Conservation (phyloP, 2,113 vertebrate genomes). For the Hippolais icterina region DNA sequence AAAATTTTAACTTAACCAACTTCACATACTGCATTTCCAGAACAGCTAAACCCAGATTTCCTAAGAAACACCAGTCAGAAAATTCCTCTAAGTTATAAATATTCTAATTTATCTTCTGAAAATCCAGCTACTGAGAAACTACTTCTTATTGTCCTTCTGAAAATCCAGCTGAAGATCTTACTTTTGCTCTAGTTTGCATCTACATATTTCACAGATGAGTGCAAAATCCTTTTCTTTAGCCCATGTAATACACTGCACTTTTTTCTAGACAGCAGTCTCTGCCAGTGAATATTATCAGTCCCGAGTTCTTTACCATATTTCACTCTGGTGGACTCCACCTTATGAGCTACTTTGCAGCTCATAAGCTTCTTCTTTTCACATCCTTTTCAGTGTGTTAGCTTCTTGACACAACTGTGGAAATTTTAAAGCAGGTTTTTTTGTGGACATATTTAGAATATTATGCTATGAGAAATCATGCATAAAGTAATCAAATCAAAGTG, state of each 20-base stretch:
- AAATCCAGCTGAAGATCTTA: background rate
- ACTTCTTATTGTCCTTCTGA: background rate
- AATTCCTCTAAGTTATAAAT: background rate
- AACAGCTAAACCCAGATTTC: background rate
- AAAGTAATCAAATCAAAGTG: background rate
- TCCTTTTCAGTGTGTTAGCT: background rate
- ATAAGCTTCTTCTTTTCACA: background rate
- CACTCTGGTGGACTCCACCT: background rate
- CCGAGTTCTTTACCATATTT: background rate
- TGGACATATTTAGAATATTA: background rate
- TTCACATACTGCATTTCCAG: background rate
- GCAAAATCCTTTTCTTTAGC: background rate
- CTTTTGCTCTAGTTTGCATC: background rate
- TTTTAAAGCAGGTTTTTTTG: background rate
- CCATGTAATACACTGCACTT: background rate
- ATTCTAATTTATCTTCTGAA: background rate
- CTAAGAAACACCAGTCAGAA: background rate
- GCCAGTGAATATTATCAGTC: background rate
- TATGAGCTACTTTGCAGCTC: background rate
- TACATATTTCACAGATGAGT: background rate
- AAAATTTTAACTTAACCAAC: background rate
- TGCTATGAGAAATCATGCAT: background rate
- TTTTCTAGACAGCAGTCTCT: background rate
- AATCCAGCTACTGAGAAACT: background rate
- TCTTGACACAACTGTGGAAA: background rate